phyloP scores from a whole-genome alignment of 1,140 invertebrate species.

The Drosophila repletoides region DNA sequence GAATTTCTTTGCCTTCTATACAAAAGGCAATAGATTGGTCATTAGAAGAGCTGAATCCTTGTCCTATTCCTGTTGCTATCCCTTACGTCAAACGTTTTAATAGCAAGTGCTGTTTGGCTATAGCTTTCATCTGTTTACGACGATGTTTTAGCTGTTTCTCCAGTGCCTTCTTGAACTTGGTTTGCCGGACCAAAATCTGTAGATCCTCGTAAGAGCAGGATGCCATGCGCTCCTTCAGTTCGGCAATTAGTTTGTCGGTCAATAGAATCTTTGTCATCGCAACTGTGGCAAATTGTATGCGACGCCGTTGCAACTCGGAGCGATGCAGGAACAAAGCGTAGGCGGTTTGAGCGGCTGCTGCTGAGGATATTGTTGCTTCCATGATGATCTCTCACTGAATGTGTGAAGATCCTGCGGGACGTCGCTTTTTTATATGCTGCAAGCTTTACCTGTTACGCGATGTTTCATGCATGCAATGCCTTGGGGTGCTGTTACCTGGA shows the following conservation, averaged over 20 bases:
- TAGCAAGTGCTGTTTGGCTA: slow-evolving; percentile 25
- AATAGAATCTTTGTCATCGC: slow-evolving; percentile 55
- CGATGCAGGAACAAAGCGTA: slow-evolving; percentile 67
- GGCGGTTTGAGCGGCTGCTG: slow-evolving; percentile 21
- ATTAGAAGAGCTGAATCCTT: no score
- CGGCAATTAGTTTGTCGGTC: slow-evolving; percentile 48
- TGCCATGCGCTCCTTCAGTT: slow-evolving; percentile 41
- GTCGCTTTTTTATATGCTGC: slow-evolving; percentile 10
- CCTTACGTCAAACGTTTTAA: no score
- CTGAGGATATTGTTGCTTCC: slow-evolving; percentile 34
- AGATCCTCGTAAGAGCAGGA: slow-evolving; percentile 55
- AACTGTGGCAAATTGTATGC: slow-evolving; percentile 26
- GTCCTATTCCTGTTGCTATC: no score
- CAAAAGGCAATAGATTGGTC: no score
- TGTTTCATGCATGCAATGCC: slow-evolving; percentile 55
- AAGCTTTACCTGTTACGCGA: slow-evolving; percentile 25
- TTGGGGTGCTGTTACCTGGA: slow-evolving; percentile 35
- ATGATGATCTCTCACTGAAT: slow-evolving; percentile 43
- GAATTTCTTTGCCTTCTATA: no score
- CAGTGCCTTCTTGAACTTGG: slow-evolving; percentile 45
- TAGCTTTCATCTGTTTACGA: slow-evolving; percentile 36
- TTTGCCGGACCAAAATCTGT: slow-evolving; percentile 50
- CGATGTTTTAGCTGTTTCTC: slow-evolving; percentile 52
- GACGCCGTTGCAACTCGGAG: slow-evolving; percentile 54
- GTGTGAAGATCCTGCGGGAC: neutral